Evolutionary conservation across 2,113 vertebrate species (phyloP), one percentile per base, ranked within the genome.

Genomic region (Podarcis cretensis): DNA sequence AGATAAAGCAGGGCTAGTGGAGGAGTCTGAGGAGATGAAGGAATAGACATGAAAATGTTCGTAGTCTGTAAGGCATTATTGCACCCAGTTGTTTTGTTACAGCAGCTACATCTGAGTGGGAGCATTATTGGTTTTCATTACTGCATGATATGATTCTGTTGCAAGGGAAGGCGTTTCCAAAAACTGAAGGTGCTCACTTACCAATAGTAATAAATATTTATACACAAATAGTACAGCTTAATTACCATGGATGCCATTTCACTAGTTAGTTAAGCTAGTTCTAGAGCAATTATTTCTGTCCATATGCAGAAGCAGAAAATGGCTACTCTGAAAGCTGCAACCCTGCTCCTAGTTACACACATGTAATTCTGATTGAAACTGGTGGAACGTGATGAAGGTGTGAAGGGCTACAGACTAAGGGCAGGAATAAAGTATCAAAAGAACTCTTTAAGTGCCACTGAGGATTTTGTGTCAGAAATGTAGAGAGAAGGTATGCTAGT

Each of bases 1-100:
- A n/a, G 91, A 81, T 3, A 75, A 92, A 90, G 91, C 69, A 30
- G 1, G 66, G 79, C 1, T 59, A 74, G 2, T 87, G 82, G 84
- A 10, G 63, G 40, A 13, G 14, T 32, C 37, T 68, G 12, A 54
- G 23, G 23, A 78, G 81, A 63, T 43, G 32, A 13, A 54, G 43
- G 30, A 81, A 57, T 59, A 82, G 54, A 82, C 14, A 30, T 65
- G 86, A 18, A 20, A 48, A 69, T 54, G 79, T 83, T 90, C 86
- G 84, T 12, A 0, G 78, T 81, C 16, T 32, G 71, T 81, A 20
- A 87, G 54, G 57, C 48, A 37, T 54, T 27, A 6, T 48, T 86
- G 9, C 65, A 77, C n/a, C 68, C 32, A 59, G 6, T n/a, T 8
- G 16, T 14, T 30, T 81, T 43, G 13, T 71, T 4, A 77, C 32